phyloP scores from a whole-genome alignment of 1,140 invertebrate genomes.

The Lucilia sericata region DNA sequence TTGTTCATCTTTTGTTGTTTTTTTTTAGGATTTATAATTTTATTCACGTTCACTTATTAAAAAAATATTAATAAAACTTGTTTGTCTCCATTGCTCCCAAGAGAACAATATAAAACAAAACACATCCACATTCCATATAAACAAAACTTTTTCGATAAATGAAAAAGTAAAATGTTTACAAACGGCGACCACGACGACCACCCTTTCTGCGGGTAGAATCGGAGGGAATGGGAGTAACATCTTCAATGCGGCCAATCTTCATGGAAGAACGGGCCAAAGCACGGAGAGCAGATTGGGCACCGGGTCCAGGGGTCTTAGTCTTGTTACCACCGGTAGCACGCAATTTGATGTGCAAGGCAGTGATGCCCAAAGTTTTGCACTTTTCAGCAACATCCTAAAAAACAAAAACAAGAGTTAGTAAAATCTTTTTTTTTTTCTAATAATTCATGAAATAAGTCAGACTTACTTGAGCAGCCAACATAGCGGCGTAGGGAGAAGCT shows the following conservation, averaged over 20 bases:
- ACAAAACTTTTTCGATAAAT: constrained; percentile 34
- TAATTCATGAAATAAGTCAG: neutral
- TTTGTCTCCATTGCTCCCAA: neutral
- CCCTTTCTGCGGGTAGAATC: constrained; percentile 99
- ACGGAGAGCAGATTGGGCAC: constrained; percentile 97
- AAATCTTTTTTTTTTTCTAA: neutral
- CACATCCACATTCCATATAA: constrained; percentile 12
- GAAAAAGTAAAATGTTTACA: constrained; percentile 76
- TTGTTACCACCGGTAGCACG: constrained; percentile 98
- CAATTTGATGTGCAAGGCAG: constrained; percentile 97
- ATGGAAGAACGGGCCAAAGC: constrained; percentile 98
- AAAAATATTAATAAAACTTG: constrained; percentile 35
- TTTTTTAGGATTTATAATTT: constrained; percentile 4
- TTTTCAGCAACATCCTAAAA: constrained; percentile 97
- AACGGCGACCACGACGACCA: constrained; percentile 97
- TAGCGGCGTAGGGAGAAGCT: constrained; percentile 99
- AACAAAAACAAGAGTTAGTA: constrained; percentile 47
- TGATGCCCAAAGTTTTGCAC: constrained; percentile 96
- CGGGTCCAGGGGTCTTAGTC: constrained; percentile 97
- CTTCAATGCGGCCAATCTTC: constrained; percentile 99
- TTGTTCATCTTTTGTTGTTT: neutral
- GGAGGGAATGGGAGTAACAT: constrained; percentile 99
- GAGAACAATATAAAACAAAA: constrained; percentile 6
- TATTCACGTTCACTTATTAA: constrained; percentile 43
- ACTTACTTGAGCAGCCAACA: constrained; percentile 97